Conservation (phyloP, 2,797 vertebrate species). For the Chaetophractus vellerosus region DNA sequence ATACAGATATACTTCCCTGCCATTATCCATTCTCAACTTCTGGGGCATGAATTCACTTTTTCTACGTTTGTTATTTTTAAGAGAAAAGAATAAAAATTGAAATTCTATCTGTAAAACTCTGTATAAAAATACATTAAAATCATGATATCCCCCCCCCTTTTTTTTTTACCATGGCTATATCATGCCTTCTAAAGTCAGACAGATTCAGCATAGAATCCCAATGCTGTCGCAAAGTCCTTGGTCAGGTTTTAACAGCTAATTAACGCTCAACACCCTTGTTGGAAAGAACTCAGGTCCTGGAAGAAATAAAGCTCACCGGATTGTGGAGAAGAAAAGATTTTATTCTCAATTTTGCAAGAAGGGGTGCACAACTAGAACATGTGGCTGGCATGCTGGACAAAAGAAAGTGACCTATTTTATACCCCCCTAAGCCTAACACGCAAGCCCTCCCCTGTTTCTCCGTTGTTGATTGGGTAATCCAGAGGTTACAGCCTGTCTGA, state of each 20-base stretch:
- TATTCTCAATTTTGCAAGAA: too few relatives aligned
- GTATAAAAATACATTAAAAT: not conserved
- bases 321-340: too few relatives aligned
- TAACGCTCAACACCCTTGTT: not conserved
- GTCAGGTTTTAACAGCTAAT: not conserved
- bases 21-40: not conserved
- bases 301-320: too few relatives aligned
- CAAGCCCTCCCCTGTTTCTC: too few relatives aligned
- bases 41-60: not conserved
- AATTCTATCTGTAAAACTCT: not conserved
- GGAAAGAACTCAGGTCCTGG: too few relatives aligned
- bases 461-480: too few relatives aligned
- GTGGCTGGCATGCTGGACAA: too few relatives aligned
- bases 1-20: not conserved
- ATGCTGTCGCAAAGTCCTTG: not conserved
- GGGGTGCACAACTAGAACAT: too few relatives aligned
- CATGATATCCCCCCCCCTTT: not conserved
- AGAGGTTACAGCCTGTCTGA: too few relatives aligned
- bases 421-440: too few relatives aligned
- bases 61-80: constrained; percentile 3
- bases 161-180: not conserved
- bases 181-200: not conserved
- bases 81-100: not conserved
- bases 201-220: not conserved
- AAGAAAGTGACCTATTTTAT: too few relatives aligned